phyloP scores from a whole-genome alignment of 1,140 invertebrate genomes.

The Lepidurus apus region DNA sequence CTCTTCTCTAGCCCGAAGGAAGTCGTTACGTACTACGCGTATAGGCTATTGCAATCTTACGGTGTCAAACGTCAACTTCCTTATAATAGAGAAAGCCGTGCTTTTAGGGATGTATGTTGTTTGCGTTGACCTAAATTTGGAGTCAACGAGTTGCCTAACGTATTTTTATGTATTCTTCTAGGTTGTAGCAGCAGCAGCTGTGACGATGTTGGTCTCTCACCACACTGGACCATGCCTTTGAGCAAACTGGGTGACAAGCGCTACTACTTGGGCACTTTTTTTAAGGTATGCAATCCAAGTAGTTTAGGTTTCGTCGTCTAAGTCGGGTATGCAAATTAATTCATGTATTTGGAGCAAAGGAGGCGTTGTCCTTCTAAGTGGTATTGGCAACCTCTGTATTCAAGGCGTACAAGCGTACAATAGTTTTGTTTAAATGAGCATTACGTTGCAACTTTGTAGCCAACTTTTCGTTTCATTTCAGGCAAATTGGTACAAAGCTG shows the following conservation, averaged over 20 bases:
- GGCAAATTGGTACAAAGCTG: slow-evolving; percentile 86
- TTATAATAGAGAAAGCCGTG: neutral
- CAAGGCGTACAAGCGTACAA: neutral
- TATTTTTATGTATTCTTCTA: neutral
- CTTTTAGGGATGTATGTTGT: neutral
- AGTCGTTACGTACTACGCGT: neutral
- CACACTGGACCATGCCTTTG: slow-evolving; percentile 73
- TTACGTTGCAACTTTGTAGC: neutral
- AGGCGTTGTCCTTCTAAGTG: neutral
- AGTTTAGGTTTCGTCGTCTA: neutral
- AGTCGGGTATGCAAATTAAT: neutral
- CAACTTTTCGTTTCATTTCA: slow-evolving; percentile 46
- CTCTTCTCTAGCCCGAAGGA: neutral
- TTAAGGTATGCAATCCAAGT: slow-evolving; percentile 61
- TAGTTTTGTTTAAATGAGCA: neutral
- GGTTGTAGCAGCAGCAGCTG: neutral
- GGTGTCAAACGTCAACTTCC: neutral
- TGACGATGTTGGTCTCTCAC: slow-evolving; percentile 11
- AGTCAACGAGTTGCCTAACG: neutral
- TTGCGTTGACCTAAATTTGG: neutral
- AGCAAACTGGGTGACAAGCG: slow-evolving; percentile 76
- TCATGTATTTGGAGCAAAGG: neutral
- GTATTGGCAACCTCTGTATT: neutral
- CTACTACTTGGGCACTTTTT: slow-evolving; percentile 84
- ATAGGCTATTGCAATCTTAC: neutral